Conservation (phyloP, 2,797 vertebrate species). For the Alouatta caraya region DNA sequence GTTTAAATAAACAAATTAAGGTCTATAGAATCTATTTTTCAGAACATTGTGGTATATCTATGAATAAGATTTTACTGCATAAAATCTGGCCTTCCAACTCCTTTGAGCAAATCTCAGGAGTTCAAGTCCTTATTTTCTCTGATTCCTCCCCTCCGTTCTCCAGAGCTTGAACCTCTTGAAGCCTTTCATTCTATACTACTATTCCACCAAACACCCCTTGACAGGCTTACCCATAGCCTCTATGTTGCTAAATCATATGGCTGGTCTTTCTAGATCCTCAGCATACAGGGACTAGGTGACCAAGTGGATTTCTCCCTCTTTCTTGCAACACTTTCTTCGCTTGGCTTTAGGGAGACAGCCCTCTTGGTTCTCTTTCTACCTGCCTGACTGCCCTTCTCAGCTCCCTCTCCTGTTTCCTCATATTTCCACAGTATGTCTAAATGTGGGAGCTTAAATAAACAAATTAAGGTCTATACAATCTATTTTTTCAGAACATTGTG, state of each 20-base stretch:
- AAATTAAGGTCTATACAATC: too few relatives aligned
- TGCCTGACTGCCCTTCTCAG: not conserved
- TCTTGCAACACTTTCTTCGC: not conserved
- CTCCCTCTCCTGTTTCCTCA: too few relatives aligned
- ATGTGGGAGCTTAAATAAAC: too few relatives aligned
- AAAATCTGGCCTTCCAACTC: not conserved
- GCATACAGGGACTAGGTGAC: not conserved
- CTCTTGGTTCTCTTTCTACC: too few relatives aligned
- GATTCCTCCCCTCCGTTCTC: not conserved
- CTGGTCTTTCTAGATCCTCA: not conserved
- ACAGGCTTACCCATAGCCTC: not conserved
- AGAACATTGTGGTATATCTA: too few relatives aligned
- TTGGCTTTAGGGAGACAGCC: too few relatives aligned
- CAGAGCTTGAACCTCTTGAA: not conserved
- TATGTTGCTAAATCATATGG: not conserved
- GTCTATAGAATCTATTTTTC: too few relatives aligned
- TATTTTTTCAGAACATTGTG: too few relatives aligned
- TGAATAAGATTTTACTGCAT: too few relatives aligned
- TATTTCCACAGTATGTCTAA: too few relatives aligned
- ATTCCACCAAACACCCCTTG: not conserved
- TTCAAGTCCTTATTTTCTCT: not conserved
- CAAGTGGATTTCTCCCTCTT: not conserved
- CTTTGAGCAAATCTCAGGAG: not conserved
- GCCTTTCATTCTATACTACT: not conserved
- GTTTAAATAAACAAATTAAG: too few relatives aligned